These are phyloP conservation scores for Hirudinaria manillensis DNA, from an alignment of 2,888 invertebrate species.

Conservation along the genomic window DNA sequence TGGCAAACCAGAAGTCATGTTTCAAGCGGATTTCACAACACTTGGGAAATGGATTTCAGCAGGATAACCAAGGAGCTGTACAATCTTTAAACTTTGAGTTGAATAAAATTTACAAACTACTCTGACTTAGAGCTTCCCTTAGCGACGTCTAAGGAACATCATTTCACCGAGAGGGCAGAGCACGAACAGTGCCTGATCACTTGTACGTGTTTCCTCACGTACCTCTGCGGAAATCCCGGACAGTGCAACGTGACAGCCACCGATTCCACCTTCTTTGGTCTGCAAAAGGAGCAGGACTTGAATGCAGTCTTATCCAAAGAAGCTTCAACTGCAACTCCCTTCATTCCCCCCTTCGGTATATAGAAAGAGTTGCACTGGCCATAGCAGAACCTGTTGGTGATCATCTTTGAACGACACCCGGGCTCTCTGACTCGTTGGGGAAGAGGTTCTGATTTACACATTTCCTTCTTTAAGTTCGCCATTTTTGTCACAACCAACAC, in stretches of 20 bases:
- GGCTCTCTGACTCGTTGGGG: conserved; percentile 67
- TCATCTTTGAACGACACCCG: conserved; percentile 64
- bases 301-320: conserved; percentile 58
- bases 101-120: neutral
- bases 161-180: conserved; percentile 54
- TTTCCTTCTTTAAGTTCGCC: conserved; percentile 66
- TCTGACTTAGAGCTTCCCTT: neutral
- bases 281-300: conserved; percentile 68
- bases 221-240: conserved; percentile 62
- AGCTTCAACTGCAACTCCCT: conserved; percentile 26
- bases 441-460: conserved; percentile 69
- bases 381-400: conserved; percentile 70
- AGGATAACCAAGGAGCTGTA: too few relatives aligned
- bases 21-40: too few relatives aligned
- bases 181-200: conserved; percentile 68
- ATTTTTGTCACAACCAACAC: conserved; percentile 61
- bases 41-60: too few relatives aligned
- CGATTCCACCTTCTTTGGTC: conserved; percentile 65
- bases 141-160: neutral
- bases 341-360: conserved; percentile 60
- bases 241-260: conserved; percentile 65
- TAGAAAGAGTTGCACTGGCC: conserved; percentile 77
- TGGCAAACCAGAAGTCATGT: too few relatives aligned
- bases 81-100: neutral
- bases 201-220: conserved; percentile 63